Evolutionary conservation across 2,113 vertebrate species (phyloP), one percentile per base, ranked within the genome.

Genomic region (Nyctibius bracteatus): DNA sequence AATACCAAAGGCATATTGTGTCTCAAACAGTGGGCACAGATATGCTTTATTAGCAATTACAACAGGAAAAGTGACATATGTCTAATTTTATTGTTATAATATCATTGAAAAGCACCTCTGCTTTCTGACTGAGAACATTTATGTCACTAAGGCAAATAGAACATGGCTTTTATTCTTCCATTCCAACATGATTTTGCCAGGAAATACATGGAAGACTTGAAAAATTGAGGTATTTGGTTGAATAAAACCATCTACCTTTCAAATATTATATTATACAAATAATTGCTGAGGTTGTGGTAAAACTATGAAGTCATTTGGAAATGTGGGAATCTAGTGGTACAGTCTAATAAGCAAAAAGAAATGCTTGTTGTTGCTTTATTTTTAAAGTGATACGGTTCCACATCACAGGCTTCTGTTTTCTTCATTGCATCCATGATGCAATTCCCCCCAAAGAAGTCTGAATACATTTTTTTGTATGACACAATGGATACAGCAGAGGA

Each of bases 21-120:
- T 77, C 55, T 96, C 87, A 96, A 88, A 93, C 44, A 88, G 79
- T 81, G 86, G 84, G 20, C 44, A 63, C 30, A 63, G 73, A 63
- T 92, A 82, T 7, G 35, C 31, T 31, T 49, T 92, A 61, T 91
- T 93, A 93, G 33, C 73, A 95, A 63, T 83, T 85, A 79, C 44
- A 91, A 41, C 7, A 79, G 68, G 18, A 90, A 73, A 94, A 91
- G 46, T 67, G 77, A 82, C 54, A 87, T 77, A 70, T 15, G 39
- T 92, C 37, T 92, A 86, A 78, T 87, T 84, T 93, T 90, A 94
- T 91, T 96, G 65, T 92, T 93, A 73, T 71, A 92, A 71, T 75
- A 81, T 75, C 17, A 57, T 71, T 74, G 37, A 91, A 82, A 95
- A 85, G 28, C 89, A 88, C 18, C 46, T 72, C 46, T 61, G 54